Conservation (phyloP, 92 coral and sea anemone genomes). For the Paragorgia papillata region DNA sequence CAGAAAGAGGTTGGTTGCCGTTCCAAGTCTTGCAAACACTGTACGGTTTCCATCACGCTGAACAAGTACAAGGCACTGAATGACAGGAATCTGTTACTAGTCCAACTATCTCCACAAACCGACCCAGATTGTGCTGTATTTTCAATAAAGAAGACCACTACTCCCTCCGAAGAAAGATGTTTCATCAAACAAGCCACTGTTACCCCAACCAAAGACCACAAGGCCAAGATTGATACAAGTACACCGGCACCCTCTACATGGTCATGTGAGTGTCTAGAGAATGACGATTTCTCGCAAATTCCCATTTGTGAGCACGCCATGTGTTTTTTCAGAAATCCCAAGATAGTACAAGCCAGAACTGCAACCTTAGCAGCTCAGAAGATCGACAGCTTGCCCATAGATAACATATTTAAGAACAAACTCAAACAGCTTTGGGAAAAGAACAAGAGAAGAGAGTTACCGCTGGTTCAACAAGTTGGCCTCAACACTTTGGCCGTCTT, state of each 20-base stretch:
- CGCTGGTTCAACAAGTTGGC: conserved; percentile 80
- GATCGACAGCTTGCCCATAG: conserved; percentile 51
- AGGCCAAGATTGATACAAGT: not conserved
- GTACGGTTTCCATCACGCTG: conserved; percentile 64
- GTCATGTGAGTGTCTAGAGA: conserved; percentile 17
- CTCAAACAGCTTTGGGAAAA: conserved; percentile 60
- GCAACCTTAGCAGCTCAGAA: conserved; percentile 57
- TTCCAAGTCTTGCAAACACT: conserved; percentile 89
- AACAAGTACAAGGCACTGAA: conserved; percentile 48
- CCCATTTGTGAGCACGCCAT: conserved; percentile 79
- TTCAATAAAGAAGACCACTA: conserved; percentile 77
- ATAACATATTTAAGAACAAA: conserved; percentile 58
- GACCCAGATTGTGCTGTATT: conserved; percentile 57
- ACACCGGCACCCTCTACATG: not conserved
- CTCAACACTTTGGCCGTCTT: conserved; percentile 81
- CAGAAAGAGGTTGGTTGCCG: conserved; percentile 90
- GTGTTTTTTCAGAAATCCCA: conserved; percentile 52
- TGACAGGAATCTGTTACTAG: conserved; percentile 65
- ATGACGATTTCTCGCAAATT: not conserved
- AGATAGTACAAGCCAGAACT: conserved; percentile 57
- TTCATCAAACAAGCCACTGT: conserved; percentile 71
- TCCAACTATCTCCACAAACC: conserved; percentile 69
- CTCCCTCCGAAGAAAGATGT: conserved; percentile 92
- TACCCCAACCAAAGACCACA: conserved; percentile 13
- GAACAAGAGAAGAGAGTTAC: conserved; percentile 58